Conservation (phyloP, 2,888 invertebrate species). For the Notocelia uddmanniana region DNA sequence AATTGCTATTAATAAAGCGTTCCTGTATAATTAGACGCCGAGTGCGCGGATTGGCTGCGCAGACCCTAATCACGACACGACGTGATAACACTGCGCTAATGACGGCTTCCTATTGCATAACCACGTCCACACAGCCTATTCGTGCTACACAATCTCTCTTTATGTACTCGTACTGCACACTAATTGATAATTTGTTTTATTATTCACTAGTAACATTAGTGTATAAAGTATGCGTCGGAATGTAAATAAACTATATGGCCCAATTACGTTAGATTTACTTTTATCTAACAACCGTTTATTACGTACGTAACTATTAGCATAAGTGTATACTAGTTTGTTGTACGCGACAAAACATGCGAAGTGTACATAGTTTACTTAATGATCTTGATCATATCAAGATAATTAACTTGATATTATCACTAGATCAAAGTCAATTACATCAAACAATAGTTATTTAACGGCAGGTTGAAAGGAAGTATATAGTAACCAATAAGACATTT, state of each 20-base stretch:
- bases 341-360: conserved; percentile 3
- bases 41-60: conserved; percentile 79
- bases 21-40: conserved; percentile 82
- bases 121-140: conserved; percentile 53
- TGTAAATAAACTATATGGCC: conserved; percentile 28
- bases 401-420: conserved; percentile 2
- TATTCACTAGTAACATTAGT: conserved; percentile 28
- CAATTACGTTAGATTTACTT: conserved; percentile 17
- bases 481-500: background rate
- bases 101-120: conserved; percentile 70
- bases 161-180: conserved; percentile 18
- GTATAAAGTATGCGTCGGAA: conserved; percentile 15
- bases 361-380: conserved; percentile 3
- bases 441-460: background rate
- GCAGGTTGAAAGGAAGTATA: background rate
- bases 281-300: conserved; percentile 26
- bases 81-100: conserved; percentile 83
- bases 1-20: conserved; percentile 86
- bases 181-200: conserved; percentile 39
- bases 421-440: background rate
- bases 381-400: conserved; percentile 1
- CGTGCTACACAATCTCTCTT: conserved; percentile 22
- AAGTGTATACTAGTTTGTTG: conserved; percentile 7
- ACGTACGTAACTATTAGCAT: conserved; percentile 18
- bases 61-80: conserved; percentile 80